Evolutionary conservation across 2,888 invertebrate species (phyloP).

Genomic region (Hydrotaea cyrtoneurina): DNA sequence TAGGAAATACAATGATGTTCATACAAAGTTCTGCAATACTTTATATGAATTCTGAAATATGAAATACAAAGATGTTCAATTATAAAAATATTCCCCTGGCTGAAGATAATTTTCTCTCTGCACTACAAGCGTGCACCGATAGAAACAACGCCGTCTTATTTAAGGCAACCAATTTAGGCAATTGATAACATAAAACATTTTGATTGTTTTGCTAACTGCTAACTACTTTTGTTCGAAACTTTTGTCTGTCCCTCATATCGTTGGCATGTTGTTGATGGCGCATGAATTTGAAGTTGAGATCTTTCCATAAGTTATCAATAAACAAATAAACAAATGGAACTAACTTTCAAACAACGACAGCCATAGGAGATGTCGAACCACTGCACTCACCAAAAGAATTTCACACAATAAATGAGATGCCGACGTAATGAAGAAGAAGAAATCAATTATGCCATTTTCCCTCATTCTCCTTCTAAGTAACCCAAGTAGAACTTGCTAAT

Average conservation of each 20-base stretch:
- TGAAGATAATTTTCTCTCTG: not conserved
- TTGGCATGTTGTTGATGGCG: not conserved
- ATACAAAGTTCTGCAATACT: too few relatives aligned
- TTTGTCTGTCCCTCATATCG: not conserved
- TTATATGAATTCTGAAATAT: too few relatives aligned
- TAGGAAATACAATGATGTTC: too few relatives aligned
- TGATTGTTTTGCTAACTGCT: not conserved
- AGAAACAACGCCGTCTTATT: not conserved
- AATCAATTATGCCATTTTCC: not conserved
- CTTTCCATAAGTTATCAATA: not conserved
- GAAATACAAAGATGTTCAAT: too few relatives aligned
- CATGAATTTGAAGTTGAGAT: not conserved
- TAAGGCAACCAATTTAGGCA: not conserved
- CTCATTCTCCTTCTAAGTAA: not conserved
- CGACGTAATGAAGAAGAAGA: not conserved
- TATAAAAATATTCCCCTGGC: too few relatives aligned
- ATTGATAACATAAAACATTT: not conserved
- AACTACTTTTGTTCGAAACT: conserved; percentile 1
- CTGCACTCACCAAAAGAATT: not conserved
- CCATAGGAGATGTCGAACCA: not conserved
- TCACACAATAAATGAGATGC: not conserved
- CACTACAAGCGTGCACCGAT: not conserved
- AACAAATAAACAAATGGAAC: conserved; percentile 3
- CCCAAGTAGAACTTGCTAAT: not conserved
- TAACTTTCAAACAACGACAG: not conserved